These are phyloP conservation scores for Pardalotus punctatus DNA, from an alignment of 2,113 vertebrate species.

Conservation along the genomic window DNA sequence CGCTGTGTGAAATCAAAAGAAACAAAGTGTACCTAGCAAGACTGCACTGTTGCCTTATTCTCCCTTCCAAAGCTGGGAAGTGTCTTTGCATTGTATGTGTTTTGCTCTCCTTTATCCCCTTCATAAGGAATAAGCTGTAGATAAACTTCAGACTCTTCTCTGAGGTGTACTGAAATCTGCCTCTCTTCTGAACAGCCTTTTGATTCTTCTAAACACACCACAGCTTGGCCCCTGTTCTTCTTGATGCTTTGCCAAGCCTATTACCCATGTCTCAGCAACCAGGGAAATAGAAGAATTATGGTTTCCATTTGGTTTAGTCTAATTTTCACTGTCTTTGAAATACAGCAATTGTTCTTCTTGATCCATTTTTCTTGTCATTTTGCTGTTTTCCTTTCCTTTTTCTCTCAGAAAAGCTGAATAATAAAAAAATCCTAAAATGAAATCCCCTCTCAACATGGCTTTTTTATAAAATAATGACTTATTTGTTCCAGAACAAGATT, in stretches of 20 bases:
- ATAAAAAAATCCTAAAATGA: background rate
- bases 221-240: constrained; percentile 58
- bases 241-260: constrained; percentile 72
- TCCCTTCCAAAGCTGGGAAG: background rate
- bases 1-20: background rate
- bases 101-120: background rate
- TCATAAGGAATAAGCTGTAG: background rate
- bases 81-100: background rate
- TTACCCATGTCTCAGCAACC: constrained; percentile 68
- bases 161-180: constrained; percentile 31
- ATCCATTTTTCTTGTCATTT: constrained; percentile 11
- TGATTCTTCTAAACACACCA: constrained; percentile 33
- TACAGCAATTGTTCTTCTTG: constrained; percentile 53
- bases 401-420: background rate
- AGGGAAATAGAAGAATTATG: constrained; percentile 69
- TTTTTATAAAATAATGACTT: background rate
- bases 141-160: background rate
- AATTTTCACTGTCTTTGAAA: constrained; percentile 73
- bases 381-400: background rate
- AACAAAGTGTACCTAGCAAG: background rate
- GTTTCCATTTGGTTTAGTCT: constrained; percentile 76
- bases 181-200: background rate
- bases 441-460: background rate
- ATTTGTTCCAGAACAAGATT: constrained; percentile 35
- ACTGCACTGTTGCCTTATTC: background rate